A percentile compares a stretch with the other conserved stretches of the same genome.
phyloP scores from a whole-genome alignment of 1,140 invertebrate species.

The Paramacrobiotus metropolitanus region DNA sequence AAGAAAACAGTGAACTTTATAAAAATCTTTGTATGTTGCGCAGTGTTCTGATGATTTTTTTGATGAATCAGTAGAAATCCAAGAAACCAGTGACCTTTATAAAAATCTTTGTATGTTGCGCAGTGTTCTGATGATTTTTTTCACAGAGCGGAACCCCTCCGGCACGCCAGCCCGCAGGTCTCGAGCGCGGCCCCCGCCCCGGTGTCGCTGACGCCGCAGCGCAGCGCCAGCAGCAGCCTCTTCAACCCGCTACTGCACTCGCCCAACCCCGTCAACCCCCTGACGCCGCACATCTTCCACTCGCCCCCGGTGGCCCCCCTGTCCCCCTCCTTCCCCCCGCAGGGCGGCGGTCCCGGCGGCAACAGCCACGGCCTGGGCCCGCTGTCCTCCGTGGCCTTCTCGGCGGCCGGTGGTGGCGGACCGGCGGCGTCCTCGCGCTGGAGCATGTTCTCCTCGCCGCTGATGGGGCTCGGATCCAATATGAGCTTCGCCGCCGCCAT shows the following conservation, averaged over 20 bases:
- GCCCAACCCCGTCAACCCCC: not conserved
- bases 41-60: not conserved
- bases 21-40: not conserved
- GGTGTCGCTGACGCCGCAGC: no score
- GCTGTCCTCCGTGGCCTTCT: no score
- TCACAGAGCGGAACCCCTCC: not conserved
- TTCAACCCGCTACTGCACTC: not conserved
- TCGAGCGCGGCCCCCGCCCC: no score
- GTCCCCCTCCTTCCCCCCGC: not conserved
- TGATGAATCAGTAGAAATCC: not conserved
- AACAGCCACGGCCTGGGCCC: no score
- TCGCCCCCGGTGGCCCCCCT: not conserved
- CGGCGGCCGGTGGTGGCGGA: no score
- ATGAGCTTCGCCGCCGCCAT: not conserved
- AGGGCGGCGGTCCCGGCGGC: not conserved
- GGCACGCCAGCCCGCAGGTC: no score
- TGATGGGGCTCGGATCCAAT: not conserved
- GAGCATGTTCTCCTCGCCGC: not conserved
- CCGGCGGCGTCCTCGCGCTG: no score
- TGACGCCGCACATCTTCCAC: not conserved
- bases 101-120: not conserved
- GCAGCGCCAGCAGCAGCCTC: no score
- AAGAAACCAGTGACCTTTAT: no score
- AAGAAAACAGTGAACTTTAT: no score
- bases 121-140: not conserved